Evolutionary conservation across 2,113 vertebrate genomes (phyloP).

Genomic region (Oryctolagus cuniculus): DNA sequence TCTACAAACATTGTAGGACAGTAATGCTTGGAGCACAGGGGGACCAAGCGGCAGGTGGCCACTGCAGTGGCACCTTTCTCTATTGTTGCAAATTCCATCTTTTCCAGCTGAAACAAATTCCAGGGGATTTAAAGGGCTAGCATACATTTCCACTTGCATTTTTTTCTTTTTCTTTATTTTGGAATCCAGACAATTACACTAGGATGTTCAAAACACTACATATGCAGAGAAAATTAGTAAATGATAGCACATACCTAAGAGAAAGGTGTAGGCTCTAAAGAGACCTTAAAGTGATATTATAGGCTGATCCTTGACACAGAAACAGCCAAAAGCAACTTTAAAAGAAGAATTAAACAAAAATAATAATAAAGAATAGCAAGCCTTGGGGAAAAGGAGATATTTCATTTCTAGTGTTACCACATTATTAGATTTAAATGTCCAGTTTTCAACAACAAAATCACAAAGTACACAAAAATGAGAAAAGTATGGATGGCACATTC

Average conservation of each 20-base stretch:
- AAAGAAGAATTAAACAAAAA: neutral
- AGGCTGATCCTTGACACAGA: neutral
- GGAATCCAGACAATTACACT: neutral
- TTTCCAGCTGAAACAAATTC: neutral
- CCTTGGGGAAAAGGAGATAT: neutral
- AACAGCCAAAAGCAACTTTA: neutral
- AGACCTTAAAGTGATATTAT: neutral
- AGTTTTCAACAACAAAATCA: neutral
- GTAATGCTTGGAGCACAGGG: neutral
- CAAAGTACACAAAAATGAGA: neutral
- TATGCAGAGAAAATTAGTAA: neutral
- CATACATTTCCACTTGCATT: neutral
- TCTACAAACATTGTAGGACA: neutral
- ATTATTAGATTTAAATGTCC: neutral
- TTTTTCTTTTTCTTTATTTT: neutral
- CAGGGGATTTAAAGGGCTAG: neutral
- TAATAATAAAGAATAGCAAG: neutral
- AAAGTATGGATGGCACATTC: neutral
- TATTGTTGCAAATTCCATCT: neutral
- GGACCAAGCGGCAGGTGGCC: neutral
- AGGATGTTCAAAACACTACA: neutral
- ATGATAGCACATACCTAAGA: neutral
- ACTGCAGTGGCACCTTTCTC: neutral
- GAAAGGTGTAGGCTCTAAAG: neutral
- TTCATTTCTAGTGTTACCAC: neutral